Percentiles rank a stretch among this genome's conserved stretches.
Evolutionary conservation across 2,888 invertebrate genomes (phyloP).

Genomic region (Alloscopus bannaensis): DNA sequence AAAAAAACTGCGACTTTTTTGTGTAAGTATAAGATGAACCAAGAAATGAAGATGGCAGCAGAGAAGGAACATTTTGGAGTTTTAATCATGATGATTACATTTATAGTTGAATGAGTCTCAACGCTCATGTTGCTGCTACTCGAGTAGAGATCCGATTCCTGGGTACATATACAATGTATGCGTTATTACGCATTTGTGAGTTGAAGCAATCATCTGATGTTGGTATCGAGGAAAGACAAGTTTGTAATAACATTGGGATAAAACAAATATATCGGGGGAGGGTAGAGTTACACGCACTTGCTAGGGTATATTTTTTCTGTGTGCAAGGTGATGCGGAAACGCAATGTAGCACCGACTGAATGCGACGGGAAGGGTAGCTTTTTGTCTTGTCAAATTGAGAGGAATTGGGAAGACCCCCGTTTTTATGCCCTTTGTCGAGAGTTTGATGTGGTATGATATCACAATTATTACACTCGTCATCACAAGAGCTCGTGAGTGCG

Average conservation of each 20-base stretch:
- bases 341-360: too few relatives aligned
- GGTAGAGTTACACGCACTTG: too few relatives aligned
- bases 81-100: slow-evolving; percentile 60
- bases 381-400: slow-evolving; percentile 26
- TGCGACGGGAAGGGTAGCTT: slow-evolving; percentile 18
- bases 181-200: not conserved
- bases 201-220: not conserved
- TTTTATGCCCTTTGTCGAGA: slow-evolving; percentile 35
- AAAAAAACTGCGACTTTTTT: not conserved
- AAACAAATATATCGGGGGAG: slow-evolving; percentile 4
- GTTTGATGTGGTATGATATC: too few relatives aligned
- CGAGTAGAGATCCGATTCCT: slow-evolving; percentile 13
- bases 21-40: slow-evolving; percentile 23
- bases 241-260: not conserved
- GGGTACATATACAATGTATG: not conserved
- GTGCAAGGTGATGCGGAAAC: too few relatives aligned
- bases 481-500: not conserved
- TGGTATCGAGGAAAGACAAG: not conserved
- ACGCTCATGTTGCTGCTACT: slow-evolving; percentile 25
- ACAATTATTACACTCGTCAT: slow-evolving; percentile 14
- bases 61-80: slow-evolving; percentile 27
- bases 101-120: slow-evolving; percentile 43
- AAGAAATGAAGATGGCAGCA: slow-evolving; percentile 16
- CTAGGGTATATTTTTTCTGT: too few relatives aligned
- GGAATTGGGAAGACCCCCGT: slow-evolving; percentile 61